Evolutionary conservation across 2,113 vertebrate species (phyloP), one percentile per base, ranked within the genome.

Genomic region (Oplegnathus fasciatus): DNA sequence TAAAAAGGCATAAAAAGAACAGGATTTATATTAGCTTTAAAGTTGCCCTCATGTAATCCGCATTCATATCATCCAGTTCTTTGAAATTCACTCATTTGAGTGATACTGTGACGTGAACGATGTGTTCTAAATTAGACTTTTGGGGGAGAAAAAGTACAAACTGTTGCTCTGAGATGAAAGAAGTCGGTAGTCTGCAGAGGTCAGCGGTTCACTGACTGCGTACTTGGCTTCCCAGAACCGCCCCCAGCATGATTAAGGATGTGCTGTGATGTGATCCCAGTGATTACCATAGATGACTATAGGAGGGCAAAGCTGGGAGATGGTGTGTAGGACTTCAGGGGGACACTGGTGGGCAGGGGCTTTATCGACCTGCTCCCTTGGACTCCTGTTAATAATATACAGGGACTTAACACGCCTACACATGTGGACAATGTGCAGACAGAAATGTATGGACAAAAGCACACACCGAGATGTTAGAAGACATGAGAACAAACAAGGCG

Each of bases 181-280:
- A 78, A 66, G 28, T 57, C 71, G 54, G 24, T 71, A 88, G 75
- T 76, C 76, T 58, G 37, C 37, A 15, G 50, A 91, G 84, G 90
- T 90, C 91, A 89, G 76, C 71, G 61, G 87, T 88, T 91, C 88
- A 91, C 72, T 44, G 64, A 32, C 78, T 93, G 86, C 75, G 30
- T 65, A 70, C 76, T 80, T 46, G 52, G 78, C 79, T 89, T 93
- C 90, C 78, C 34, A 75, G 83, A 75, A 83, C 92, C 91, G 67
- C 92, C 94, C 84, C 89, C 92, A 80, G 81, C 55, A 79, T 93
- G 91, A 94, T 95, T 95, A 94, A 92, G 83, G 88, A 86, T 91
- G 88, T 87, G 88, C 88, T 88, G 89, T 60, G 88, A 88, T 86
- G 89, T 91, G 92, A 92, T 91, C 86, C 85, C 82, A 76, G 86